Conservation (phyloP, 2,888 invertebrate species). For the Pandemis heparana region DNA sequence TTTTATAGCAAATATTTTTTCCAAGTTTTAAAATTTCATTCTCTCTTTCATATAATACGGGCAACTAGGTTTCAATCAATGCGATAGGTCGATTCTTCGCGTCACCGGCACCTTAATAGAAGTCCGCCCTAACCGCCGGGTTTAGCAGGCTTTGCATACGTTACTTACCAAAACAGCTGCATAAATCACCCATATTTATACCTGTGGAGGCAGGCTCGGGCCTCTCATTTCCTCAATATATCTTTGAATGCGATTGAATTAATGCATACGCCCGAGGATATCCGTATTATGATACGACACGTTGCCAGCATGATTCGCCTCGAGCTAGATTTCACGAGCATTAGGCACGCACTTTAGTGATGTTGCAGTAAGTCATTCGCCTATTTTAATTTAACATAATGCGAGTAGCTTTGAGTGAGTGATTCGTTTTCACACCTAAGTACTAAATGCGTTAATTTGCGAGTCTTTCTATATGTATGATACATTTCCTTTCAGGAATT, state of each 20-base stretch:
- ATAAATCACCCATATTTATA: slow-evolving; percentile 18
- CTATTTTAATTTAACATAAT: too few relatives aligned
- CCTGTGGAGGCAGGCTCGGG: slow-evolving; percentile 5
- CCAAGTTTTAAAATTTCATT: too few relatives aligned
- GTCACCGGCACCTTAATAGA: neutral
- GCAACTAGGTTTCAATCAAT: too few relatives aligned
- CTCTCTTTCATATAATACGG: too few relatives aligned
- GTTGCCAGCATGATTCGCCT: slow-evolving; percentile 1
- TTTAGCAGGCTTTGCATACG: slow-evolving; percentile 17
- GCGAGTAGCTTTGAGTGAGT: too few relatives aligned
- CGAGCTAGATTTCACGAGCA: neutral
- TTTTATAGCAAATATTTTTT: too few relatives aligned
- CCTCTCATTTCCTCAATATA: slow-evolving; percentile 13
- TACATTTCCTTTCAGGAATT: too few relatives aligned
- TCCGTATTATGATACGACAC: neutral
- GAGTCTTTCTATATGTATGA: too few relatives aligned
- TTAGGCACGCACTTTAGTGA: too few relatives aligned
- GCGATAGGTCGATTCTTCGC: neutral
- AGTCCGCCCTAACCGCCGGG: neutral
- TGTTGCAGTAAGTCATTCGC: too few relatives aligned
- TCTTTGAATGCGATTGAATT: slow-evolving; percentile 12
- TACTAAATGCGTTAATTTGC: too few relatives aligned
- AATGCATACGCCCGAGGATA: slow-evolving; percentile 9
- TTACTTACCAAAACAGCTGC: slow-evolving; percentile 2
- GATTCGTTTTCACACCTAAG: too few relatives aligned